A percentile compares a stretch with the other conserved stretches of the same genome.
Conservation (phyloP, 2,888 invertebrate genomes). For the Drosophila prolongata region DNA sequence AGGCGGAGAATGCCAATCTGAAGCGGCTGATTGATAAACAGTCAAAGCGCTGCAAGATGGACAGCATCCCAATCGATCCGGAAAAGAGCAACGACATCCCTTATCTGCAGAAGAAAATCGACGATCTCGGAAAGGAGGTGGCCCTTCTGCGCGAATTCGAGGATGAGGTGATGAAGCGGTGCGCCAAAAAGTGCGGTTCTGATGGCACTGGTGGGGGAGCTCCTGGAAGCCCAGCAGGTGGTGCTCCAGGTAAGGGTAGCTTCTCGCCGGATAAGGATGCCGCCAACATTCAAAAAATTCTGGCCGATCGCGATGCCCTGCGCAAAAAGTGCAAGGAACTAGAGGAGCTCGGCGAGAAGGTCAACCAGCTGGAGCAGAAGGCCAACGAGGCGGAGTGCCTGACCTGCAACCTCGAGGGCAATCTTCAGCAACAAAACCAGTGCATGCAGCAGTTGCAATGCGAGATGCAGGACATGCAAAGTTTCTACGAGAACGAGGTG, state of each 20-base stretch:
- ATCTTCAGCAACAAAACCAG: slow-evolving; percentile 49
- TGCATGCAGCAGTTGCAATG: slow-evolving; percentile 67
- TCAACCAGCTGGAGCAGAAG: slow-evolving; percentile 51
- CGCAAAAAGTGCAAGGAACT: slow-evolving; percentile 63
- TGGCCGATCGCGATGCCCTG: slow-evolving; percentile 75
- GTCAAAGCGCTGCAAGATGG: slow-evolving; percentile 56
- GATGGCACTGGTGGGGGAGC: slow-evolving; percentile 24
- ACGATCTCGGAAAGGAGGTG: slow-evolving; percentile 73
- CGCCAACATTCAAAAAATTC: slow-evolving; percentile 63
- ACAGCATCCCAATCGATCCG: slow-evolving; percentile 58
- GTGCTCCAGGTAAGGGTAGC: slow-evolving; percentile 9
- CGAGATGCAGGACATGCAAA: slow-evolving; percentile 75
- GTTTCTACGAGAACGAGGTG: slow-evolving; percentile 68
- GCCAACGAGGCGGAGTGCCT: slow-evolving; percentile 46
- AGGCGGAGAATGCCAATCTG: slow-evolving; percentile 75
- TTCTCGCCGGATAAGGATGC: slow-evolving; percentile 57
- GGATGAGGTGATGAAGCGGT: slow-evolving; percentile 54
- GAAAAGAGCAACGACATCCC: slow-evolving; percentile 70
- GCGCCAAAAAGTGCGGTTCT: background rate
- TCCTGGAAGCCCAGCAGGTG: slow-evolving; percentile 17
- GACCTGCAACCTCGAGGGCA: slow-evolving; percentile 46
- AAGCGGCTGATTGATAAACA: slow-evolving; percentile 78
- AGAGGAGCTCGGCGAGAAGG: slow-evolving; percentile 51
- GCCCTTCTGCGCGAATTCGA: slow-evolving; percentile 67
- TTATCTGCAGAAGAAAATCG: slow-evolving; percentile 75